Base-by-base conservation (phyloP, 2,797 vertebrate species). In the Peromyscus attwateri region DNA sequence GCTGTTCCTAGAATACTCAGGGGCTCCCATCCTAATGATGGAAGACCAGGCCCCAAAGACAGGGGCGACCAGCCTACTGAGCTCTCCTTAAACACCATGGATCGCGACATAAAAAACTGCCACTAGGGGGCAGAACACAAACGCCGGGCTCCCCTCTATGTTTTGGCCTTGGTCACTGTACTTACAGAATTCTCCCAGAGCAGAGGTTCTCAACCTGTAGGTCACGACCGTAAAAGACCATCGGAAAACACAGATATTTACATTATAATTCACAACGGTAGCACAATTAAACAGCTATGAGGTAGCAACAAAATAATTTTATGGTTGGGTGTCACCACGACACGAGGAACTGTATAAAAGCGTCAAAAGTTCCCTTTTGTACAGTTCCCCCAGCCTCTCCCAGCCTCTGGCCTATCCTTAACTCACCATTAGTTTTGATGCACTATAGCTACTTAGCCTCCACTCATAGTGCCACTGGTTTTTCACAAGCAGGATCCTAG, bases 121-220 rank as follows among this genome's bases (percentile, higher is more conserved):
- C 97, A 97, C 96, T 71, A 97, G 96, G 85, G 96, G 96, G 93
- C 94, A 97, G 91, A 71, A 77, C 76, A 81, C 64, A 97, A 95
- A 84, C 49, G 7, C 1, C 34, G 62, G 93, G 79, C 60, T 60
- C 21, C 2, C 27, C 27, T 88, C 14, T 55, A 7, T 0, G 68
- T 21, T 87, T 27, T 29, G 17, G 49, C 27, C 0, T 8, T 46
- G 21, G 75, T 62, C 27, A 6, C 6, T 49, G 43, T 84, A 31
- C 31, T 68, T 23, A 11, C 3, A 85, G 43, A 85, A 68, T 34
- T 49, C 66, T 34, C 43, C 43, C 7, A 70, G 21, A 70, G 43
- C 43, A 49, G 62, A 23, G 31, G 21, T n/a, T 70, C 64, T 49
- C 66, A 68, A 70, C 12, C 31, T 52, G 31, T 62, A 37, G 57